Conservation (phyloP, 2,888 invertebrate species). For the Argyresthia albistria region DNA sequence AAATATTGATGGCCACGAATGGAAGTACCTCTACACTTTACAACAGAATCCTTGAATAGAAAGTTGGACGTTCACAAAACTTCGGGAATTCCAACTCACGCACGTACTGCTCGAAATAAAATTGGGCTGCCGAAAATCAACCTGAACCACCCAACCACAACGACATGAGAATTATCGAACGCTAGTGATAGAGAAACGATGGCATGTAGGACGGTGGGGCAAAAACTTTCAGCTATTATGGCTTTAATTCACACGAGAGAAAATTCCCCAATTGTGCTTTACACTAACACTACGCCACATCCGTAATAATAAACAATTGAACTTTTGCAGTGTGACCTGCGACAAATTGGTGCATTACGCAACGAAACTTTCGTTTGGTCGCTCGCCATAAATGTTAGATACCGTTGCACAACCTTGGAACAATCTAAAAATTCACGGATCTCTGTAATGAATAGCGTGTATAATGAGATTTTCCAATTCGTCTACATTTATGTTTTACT, state of each 20-base stretch:
- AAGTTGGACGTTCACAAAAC: neutral
- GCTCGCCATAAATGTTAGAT: constrained; percentile 15
- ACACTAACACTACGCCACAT: constrained; percentile 20
- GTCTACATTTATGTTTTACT: too few relatives aligned
- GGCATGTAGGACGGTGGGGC: too few relatives aligned
- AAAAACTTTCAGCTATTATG: too few relatives aligned
- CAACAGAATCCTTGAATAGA: too few relatives aligned
- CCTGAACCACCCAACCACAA: too few relatives aligned
- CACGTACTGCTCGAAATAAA: neutral
- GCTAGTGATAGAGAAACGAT: too few relatives aligned
- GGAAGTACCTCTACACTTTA: too few relatives aligned
- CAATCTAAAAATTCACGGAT: constrained; percentile 17
- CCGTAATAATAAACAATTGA: constrained; percentile 28
- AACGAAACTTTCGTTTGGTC: constrained; percentile 32
- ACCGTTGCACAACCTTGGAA: constrained; percentile 14
- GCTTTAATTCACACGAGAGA: neutral
- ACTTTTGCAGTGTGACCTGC: constrained; percentile 34
- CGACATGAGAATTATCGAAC: too few relatives aligned
- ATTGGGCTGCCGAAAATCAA: neutral
- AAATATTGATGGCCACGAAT: neutral
- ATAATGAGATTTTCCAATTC: constrained; percentile 13
- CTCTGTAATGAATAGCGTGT: constrained; percentile 16
- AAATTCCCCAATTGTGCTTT: neutral
- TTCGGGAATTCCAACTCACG: neutral
- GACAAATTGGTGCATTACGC: constrained; percentile 23